Conservation (phyloP, 2,888 invertebrate genomes). For the Protodeltote pygarga region DNA sequence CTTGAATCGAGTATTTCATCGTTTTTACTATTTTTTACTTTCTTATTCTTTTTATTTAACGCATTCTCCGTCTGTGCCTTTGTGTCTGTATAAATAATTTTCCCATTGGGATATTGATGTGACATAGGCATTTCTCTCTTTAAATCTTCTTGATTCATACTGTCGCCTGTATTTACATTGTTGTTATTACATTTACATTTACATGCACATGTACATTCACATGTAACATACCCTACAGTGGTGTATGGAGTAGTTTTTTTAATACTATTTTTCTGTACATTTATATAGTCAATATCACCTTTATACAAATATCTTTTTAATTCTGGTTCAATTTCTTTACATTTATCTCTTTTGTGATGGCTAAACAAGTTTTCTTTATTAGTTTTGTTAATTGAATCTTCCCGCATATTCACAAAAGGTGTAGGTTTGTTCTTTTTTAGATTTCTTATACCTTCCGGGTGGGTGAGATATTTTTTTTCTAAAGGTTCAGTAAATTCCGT, state of each 20-base stretch:
- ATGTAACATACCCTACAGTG: too few relatives aligned
- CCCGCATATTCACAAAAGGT: constrained; percentile 11
- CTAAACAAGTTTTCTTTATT: constrained; percentile 1
- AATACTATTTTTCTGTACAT: not conserved
- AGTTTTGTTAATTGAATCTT: constrained; percentile 7
- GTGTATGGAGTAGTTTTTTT: not conserved
- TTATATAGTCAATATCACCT: not conserved
- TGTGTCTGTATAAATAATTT: constrained; percentile 16
- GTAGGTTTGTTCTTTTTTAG: constrained; percentile 3
- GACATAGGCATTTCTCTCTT: too few relatives aligned
- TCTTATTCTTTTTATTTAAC: constrained; percentile 1
- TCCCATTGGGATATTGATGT: too few relatives aligned
- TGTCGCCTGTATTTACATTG: too few relatives aligned
- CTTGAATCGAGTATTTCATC: not conserved
- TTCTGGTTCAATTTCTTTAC: constrained; percentile 1
- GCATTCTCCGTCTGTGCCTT: constrained; percentile 15
- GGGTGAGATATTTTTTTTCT: constrained; percentile 11
- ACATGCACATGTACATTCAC: too few relatives aligned
- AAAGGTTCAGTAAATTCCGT: constrained; percentile 1
- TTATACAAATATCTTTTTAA: constrained; percentile 1
- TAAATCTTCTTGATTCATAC: too few relatives aligned
- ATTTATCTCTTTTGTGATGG: not conserved
- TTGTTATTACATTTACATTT: too few relatives aligned
- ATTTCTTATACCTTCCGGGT: constrained; percentile 19
- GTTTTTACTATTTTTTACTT: not conserved